phyloP scores from a whole-genome alignment of 1,140 invertebrate genomes.

The Drosophila triauraria region DNA sequence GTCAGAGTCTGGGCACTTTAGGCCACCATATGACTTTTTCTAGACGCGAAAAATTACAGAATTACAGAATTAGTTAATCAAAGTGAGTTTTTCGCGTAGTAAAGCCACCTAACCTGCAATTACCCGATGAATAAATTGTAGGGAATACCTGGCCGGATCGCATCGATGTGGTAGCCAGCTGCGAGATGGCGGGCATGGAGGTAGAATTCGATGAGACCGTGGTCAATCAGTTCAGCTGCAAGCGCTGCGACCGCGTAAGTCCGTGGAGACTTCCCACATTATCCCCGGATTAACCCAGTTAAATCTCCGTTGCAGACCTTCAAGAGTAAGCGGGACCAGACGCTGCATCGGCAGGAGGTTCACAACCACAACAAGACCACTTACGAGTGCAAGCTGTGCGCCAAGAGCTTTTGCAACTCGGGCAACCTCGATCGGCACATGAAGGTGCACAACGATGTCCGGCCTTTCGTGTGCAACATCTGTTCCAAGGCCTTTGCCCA shows the following conservation, averaged over 20 bases:
- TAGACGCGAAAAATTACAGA: conserved; percentile 51
- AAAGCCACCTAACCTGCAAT: background rate
- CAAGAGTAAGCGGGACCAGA: conserved; percentile 80
- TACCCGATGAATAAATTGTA: conserved; percentile 12
- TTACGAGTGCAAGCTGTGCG: conserved; percentile 81
- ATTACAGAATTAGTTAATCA: conserved; percentile 63
- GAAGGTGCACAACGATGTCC: conserved; percentile 84
- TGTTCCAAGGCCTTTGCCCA: conserved; percentile 84
- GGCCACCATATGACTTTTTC: conserved; percentile 54
- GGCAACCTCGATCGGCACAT: conserved; percentile 82
- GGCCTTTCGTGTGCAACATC: conserved; percentile 76
- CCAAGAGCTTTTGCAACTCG: conserved; percentile 81
- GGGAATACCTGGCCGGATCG: conserved; percentile 41
- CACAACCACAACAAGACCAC: conserved; percentile 82
- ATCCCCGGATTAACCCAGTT: background rate
- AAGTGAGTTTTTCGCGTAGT: conserved; percentile 53
- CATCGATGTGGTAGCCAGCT: conserved; percentile 67
- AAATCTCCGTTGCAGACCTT: conserved; percentile 62
- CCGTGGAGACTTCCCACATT: background rate
- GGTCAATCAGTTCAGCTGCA: conserved; percentile 76
- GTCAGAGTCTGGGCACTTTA: conserved; percentile 6
- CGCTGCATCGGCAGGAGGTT: conserved; percentile 77
- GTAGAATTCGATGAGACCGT: conserved; percentile 75
- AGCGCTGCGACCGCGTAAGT: conserved; percentile 79
- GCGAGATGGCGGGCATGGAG: conserved; percentile 67